These are phyloP conservation scores for Istiophorus platypterus DNA, from an alignment of 2,113 vertebrate species.

Conservation along the genomic window DNA sequence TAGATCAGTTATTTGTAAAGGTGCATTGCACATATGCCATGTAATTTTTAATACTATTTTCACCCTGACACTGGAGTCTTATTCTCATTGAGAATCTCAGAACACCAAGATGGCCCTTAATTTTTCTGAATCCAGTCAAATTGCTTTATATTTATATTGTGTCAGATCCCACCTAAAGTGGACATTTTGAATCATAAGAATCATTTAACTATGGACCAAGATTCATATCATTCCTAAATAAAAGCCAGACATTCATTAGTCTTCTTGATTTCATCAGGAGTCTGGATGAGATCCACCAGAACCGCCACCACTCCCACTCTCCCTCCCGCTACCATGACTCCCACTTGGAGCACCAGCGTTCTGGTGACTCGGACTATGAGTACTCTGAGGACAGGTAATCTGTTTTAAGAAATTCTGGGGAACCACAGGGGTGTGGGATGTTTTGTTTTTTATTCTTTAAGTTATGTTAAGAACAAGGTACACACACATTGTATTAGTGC, in stretches of 20 bases:
- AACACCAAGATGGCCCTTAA: neutral
- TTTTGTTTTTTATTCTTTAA: neutral
- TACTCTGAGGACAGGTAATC: conserved; percentile 98
- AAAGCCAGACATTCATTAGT: neutral
- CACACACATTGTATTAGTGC: neutral
- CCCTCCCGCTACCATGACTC: conserved; percentile 93
- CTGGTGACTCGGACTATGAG: conserved; percentile 93
- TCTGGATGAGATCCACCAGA: conserved; percentile 99
- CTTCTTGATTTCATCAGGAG: conserved; percentile 85
- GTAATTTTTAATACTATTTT: too few relatives aligned
- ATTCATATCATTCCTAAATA: neutral
- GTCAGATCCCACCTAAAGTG: neutral
- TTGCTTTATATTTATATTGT: neutral
- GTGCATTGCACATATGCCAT: too few relatives aligned
- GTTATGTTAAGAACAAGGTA: neutral
- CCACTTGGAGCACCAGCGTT: conserved; percentile 89
- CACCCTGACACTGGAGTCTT: too few relatives aligned
- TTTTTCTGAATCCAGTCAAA: neutral
- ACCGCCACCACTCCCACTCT: conserved; percentile 92
- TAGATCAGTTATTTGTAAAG: too few relatives aligned
- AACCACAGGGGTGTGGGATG: neutral
- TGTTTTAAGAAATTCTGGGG: conserved; percentile 19
- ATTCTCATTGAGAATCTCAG: neutral
- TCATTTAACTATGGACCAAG: neutral
- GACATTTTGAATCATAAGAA: neutral